Evolutionary conservation across 2,797 vertebrate species (phyloP), one percentile per base, ranked within the genome.

Genomic region (Acanthiza pusilla): DNA sequence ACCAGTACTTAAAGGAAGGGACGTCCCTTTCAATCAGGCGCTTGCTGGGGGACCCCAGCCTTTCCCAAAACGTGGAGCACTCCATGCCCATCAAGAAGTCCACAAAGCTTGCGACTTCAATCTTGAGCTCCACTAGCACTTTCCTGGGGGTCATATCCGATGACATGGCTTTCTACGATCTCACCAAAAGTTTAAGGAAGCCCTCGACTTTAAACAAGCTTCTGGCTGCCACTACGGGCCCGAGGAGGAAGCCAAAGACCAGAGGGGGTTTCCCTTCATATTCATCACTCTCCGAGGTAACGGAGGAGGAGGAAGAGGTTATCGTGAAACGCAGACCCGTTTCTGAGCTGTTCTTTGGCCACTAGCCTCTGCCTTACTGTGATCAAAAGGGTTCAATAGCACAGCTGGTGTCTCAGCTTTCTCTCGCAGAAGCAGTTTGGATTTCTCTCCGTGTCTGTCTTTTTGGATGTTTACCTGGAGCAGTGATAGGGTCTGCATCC

Each of bases 1-100:
- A 98, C 93, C 98, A 99, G 80, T 99, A 99, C 82, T 93, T 99
- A 55, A 97, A 79, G 63, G 94, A 97, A 8, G 98, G 96, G 5
- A 72, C 97, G 0, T 98, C 98, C 0, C 71, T 67, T 0, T 92
- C 95, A 0, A 54, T 99, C n/a, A 97, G 97, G 45, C 98, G 97
- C 84, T 95, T 99, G 57, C 96, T 99, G 26, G 98, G 98, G 5
- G 98, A 98, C 55, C 98, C 98, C 6, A 95, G 93, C 40, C 51
- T 91, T 19, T 66, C 61, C 30, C 87, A 85, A 21, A 11, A 16
- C 1, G 0, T 2, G 0, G 96, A 94, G 61, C 97, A 96, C 30
- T 63, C 81, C 0, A 3, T 34, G 14, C 96, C 29, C 23, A 71
- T 81, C 5, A 98, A 97, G 95, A 97, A 97, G 58, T 90, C 54